These are phyloP conservation scores for Danio kyathit DNA, from an alignment of 2,797 vertebrate genomes.

Conservation along the genomic window DNA sequence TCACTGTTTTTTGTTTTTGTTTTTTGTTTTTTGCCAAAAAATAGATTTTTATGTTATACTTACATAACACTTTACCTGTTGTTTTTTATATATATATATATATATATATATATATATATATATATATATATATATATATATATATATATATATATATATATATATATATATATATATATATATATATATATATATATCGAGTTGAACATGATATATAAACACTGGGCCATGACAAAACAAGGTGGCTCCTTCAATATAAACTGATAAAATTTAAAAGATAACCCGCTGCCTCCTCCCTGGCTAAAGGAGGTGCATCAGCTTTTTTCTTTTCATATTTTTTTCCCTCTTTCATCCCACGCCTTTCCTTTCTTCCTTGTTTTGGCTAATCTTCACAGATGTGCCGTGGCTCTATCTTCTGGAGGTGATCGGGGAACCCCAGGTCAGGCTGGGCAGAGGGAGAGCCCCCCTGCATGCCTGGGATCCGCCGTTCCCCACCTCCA, in stretches of 20 bases:
- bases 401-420: constrained; percentile 15
- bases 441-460: constrained; percentile 40
- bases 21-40: no score
- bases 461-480: constrained; percentile 65
- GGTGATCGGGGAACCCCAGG: constrained; percentile 30
- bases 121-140: no score
- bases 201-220: not conserved
- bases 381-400: constrained; percentile 70
- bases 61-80: not conserved
- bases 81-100: no score
- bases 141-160: no score
- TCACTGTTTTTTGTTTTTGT: no score
- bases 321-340: constrained; percentile 53
- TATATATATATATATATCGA: not conserved
- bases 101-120: no score
- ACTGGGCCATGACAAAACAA: constrained; percentile 56
- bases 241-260: constrained; percentile 75
- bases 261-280: not conserved
- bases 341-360: constrained; percentile 52
- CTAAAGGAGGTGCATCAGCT: constrained; percentile 30
- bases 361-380: constrained; percentile 64
- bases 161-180: no score
- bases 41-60: no score
- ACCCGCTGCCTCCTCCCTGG: not conserved
- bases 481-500: not conserved